Evolutionary conservation across 2,797 vertebrate species (phyloP), one percentile per base, ranked within the genome.

Genomic region (Enteromius mattozi): DNA sequence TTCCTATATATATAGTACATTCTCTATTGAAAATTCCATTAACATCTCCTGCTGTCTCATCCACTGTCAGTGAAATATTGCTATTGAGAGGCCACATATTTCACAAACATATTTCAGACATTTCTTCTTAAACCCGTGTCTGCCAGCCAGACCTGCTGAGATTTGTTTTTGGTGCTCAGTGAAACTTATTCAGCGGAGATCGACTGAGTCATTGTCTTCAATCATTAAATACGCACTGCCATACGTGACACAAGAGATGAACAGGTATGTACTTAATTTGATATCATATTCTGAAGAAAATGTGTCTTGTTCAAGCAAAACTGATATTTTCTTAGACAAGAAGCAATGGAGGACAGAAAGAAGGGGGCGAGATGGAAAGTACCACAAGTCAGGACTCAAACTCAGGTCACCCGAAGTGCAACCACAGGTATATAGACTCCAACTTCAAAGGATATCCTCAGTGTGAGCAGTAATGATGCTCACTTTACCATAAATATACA

Each of bases 61-160:
- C 61, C 42, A 35, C 42, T 82, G 81, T 83, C 81, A 77, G 74
- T 83, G 72, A 83, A 77, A 83, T 83, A 77, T 83, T 83, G 49
- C 24, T 33, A 30, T 8, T 45, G 63, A 74, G 33, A 77, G 59
- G 6, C 59, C 42, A 47, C 74, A 82, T 75, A 77, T 69, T 45
- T 51, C 80, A 63, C 42, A 82, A 37, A 75, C 45, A 68, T 51
- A 80, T 47, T 80, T 68, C 42, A 51, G 63, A 37, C 30, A 40
- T 76, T 40, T 24, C 42, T 47, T 71, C 69, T 45, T 40, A 79
- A 59, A n/a, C 14, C 72, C 21, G 35, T 81, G 59, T 81, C 74
- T 68, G 59, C 56, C 56, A 63, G 42, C 54, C 56, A 56, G 47
- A 77, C 81, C 19, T 69, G 37, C 81, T 56, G 72, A n/a, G 47